Evolutionary conservation across 2,888 invertebrate genomes (phyloP), one percentile per base, ranked within the genome.

Genomic region (Pristionchus exspectatus): DNA sequence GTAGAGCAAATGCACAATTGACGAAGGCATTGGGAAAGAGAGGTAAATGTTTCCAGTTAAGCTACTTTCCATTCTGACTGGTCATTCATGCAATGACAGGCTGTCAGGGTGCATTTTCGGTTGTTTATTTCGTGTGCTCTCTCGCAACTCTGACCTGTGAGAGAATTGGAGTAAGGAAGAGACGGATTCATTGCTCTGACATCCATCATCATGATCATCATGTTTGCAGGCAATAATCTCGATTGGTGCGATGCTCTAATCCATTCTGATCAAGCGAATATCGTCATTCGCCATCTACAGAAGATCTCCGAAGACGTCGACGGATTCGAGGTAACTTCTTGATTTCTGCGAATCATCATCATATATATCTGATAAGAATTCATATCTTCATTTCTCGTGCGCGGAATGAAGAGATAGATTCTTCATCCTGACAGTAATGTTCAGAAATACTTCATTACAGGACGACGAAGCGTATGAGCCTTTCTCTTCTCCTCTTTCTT

Each of bases 231-330:
- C 12, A 4, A 2, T 14, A 59, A 10, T 33, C 33, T 59, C 33
- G 84, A 56, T 30, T 85, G 84, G 84, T 56, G 56, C 59, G 84
- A 85, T 38, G 84, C 84, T 18, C 30, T 85, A 21, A 85, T 85
- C 2, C 84, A 85, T 33, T 59, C 56, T 5, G 59, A 85, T 33
- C 84, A 85, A n/a, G 30, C 59, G 59, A 59, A 56, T 38, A 85
- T 85, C 59, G 59, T 85, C 21, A 30, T 85, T 38, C 38, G 50
- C 21, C 84, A 85, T 59, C 84, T 85, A 7, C 84, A 59, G 59
- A 85, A 59, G 59, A 59, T 85, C 16, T 30, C 59, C 2, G 84
- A 85, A 38, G 84, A 85, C 18, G 33, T 85, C 30, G 84, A 85
- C 30, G 84, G 59, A 30, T 85, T 85, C 33, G 84, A 85, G 54